phyloP scores from a whole-genome alignment of 2,113 vertebrate genomes.

The Bagarius yarrelli region DNA sequence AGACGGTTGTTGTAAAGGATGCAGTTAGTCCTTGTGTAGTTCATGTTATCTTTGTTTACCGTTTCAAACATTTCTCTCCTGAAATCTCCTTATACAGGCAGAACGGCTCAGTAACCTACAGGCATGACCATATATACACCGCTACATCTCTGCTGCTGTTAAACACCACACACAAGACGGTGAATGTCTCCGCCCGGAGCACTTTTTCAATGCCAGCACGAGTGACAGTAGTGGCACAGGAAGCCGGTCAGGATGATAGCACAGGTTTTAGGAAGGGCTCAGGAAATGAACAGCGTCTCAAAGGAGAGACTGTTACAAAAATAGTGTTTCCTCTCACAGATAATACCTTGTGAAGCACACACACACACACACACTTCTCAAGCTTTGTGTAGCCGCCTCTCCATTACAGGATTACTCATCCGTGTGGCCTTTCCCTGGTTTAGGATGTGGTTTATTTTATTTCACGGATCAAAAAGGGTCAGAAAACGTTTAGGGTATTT shows the following conservation, averaged over 20 bases:
- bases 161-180: neutral
- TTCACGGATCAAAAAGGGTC: neutral
- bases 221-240: conserved; percentile 37
- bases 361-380: neutral
- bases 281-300: conserved; percentile 53
- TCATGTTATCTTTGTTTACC: neutral
- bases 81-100: conserved; percentile 1
- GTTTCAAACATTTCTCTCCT: neutral
- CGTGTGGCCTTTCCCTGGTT: conserved; percentile 1
- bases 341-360: conserved; percentile 29
- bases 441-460: conserved; percentile 6
- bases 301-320: conserved; percentile 51
- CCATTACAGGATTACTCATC: neutral
- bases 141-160: neutral
- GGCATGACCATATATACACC: neutral
- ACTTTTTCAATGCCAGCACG: conserved; percentile 8
- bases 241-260: conserved; percentile 47
- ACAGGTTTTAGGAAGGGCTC: conserved; percentile 56
- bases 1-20: neutral
- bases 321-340: conserved; percentile 51
- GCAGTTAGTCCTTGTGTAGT: neutral
- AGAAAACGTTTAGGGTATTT: neutral
- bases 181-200: neutral
- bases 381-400: neutral
- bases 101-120: neutral